phyloP scores from a whole-genome alignment of 2,888 invertebrate genomes.

The Rambutsinella grinnellia region DNA sequence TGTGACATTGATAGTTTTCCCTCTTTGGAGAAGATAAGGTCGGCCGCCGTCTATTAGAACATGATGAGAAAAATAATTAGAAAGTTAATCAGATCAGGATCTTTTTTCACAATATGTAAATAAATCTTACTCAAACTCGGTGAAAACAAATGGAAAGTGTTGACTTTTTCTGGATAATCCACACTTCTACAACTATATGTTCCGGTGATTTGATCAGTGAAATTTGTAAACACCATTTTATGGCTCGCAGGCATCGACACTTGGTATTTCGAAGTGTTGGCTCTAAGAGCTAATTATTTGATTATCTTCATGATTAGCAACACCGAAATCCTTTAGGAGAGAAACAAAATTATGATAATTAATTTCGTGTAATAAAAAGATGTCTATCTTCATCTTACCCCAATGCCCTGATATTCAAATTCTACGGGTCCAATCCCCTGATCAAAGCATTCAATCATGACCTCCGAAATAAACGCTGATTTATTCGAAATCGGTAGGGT shows the following conservation, averaged over 20 bases:
- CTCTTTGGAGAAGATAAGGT: constrained; percentile 56
- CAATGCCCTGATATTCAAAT: constrained; percentile 59
- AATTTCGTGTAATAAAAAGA: background rate
- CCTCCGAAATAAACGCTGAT: constrained; percentile 48
- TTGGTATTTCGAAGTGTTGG: constrained; percentile 35
- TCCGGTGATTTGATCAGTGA: constrained; percentile 56
- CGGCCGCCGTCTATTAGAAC: constrained; percentile 36
- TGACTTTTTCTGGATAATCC: constrained; percentile 49
- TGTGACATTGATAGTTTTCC: constrained; percentile 57
- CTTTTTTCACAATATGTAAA: constrained; percentile 2
- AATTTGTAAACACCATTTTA: constrained; percentile 56
- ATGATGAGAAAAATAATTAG: background rate
- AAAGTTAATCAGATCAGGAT: background rate
- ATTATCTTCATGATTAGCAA: constrained; percentile 35
- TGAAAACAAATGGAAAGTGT: constrained; percentile 52
- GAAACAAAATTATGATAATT: background rate
- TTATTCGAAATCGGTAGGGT: constrained; percentile 51
- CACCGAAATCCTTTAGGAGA: constrained; percentile 42
- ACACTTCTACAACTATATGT: constrained; percentile 56
- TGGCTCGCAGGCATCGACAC: constrained; percentile 55
- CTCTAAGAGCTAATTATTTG: constrained; percentile 6
- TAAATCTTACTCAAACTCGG: constrained; percentile 45
- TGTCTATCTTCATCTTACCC: constrained; percentile 32
- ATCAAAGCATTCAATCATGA: constrained; percentile 58
- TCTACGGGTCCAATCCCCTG: constrained; percentile 56